A percentile compares a stretch with the other conserved stretches of the same genome.
These are phyloP conservation scores for Gallinago undulata DNA, from an alignment of 2,113 vertebrate species.

Conservation along the genomic window DNA sequence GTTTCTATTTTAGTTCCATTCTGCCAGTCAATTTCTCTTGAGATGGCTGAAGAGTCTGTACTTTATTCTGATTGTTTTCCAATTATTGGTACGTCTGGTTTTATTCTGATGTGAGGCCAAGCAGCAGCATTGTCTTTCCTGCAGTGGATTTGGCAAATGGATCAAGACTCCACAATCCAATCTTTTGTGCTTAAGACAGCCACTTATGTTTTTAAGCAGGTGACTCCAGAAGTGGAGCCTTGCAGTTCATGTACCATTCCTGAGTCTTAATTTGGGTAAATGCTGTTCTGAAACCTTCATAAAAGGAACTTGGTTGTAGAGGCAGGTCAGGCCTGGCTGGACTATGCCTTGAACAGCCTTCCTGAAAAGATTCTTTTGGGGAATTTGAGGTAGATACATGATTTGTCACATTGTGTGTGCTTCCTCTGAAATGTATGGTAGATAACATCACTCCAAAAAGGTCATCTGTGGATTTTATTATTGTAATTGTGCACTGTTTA, in stretches of 20 bases:
- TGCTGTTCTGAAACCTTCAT: not conserved
- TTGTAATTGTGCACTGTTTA: not conserved
- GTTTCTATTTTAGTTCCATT: not conserved
- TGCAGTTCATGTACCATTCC: not conserved
- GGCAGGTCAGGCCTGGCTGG: not conserved
- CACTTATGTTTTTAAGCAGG: not conserved
- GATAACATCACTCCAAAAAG: not conserved
- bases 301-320: not conserved
- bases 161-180: not conserved
- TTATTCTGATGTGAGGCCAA: not conserved
- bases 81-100: not conserved
- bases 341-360: not conserved
- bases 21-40: not conserved
- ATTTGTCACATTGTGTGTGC: not conserved
- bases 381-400: not conserved
- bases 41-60: not conserved
- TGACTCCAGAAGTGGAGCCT: not conserved
- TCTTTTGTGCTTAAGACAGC: not conserved
- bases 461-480: not conserved
- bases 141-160: not conserved
- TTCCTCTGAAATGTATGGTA: not conserved
- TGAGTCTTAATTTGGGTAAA: not conserved
- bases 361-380: not conserved
- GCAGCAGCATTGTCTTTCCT: not conserved
- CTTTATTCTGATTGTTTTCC: not conserved